phyloP scores from a whole-genome alignment of 2,797 vertebrate species.

The Sebastiscus tertius region DNA sequence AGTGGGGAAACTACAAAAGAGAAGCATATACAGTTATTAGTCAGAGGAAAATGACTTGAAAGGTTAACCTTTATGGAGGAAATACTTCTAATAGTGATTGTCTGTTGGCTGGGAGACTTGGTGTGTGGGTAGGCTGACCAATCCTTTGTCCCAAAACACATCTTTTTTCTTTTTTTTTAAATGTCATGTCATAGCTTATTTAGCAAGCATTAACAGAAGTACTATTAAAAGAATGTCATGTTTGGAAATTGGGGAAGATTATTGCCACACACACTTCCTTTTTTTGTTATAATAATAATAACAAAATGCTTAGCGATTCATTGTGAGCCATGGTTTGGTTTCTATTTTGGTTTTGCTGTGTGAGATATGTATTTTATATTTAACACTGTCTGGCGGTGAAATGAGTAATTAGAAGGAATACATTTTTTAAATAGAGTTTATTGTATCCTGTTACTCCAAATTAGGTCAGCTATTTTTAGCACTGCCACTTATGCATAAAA shows the following conservation, averaged over 20 bases:
- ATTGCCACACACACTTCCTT: neutral
- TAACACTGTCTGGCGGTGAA: slow-evolving; percentile 8
- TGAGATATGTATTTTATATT: neutral
- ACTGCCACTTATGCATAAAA: slow-evolving; percentile 66
- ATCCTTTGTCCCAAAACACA: neutral
- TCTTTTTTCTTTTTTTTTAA: neutral
- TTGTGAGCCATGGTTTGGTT: neutral
- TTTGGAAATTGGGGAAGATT: neutral
- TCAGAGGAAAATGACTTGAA: slow-evolving; percentile 24
- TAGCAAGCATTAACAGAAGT: neutral
- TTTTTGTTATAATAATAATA: slow-evolving; percentile 3
- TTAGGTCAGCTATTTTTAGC: slow-evolving; percentile 76
- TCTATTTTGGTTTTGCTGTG: slow-evolving; percentile 6
- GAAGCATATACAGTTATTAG: slow-evolving; percentile 35
- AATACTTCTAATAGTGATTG: slow-evolving; percentile 10
- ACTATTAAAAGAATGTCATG: neutral
- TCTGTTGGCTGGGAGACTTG: slow-evolving; percentile 28
- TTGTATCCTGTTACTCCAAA: slow-evolving; percentile 66
- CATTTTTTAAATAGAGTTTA: slow-evolving; percentile 68
- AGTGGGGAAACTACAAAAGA: slow-evolving; percentile 25
- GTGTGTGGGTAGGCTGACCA: neutral
- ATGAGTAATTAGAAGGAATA: slow-evolving; percentile 53
- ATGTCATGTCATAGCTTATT: neutral
- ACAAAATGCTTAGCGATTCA: neutral
- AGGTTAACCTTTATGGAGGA: neutral